Percentiles rank a stretch among this genome's conserved stretches.
Evolutionary conservation across 1,140 invertebrate genomes (phyloP).

Genomic region (Drosophila prosaltans): DNA sequence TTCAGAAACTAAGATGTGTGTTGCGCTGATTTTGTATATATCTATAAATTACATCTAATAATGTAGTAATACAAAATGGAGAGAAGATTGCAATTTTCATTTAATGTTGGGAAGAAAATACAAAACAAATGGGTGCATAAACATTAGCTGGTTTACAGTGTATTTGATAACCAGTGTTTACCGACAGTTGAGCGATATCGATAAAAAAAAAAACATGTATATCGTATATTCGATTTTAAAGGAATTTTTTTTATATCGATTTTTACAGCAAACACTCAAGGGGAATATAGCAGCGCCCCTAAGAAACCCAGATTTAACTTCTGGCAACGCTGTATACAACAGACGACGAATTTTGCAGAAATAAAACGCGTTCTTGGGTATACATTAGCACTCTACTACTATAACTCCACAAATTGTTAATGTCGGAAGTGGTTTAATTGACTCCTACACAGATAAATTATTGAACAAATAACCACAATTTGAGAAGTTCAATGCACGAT

Average conservation of each 20-base stretch:
- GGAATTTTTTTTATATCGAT: slow-evolving; percentile 2
- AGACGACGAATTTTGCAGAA: slow-evolving; percentile 53
- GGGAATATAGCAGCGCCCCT: slow-evolving; percentile 6
- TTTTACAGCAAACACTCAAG: not conserved
- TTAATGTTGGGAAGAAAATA: not conserved
- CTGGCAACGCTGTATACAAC: slow-evolving; percentile 35
- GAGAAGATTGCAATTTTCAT: slow-evolving; percentile 28
- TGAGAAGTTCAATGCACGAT: slow-evolving; percentile 77
- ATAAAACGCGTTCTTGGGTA: slow-evolving; percentile 31
- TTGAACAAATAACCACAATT: slow-evolving; percentile 52
- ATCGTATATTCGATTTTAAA: not conserved
- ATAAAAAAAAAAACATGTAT: slow-evolving; percentile 1
- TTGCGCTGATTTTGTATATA: slow-evolving; percentile 53
- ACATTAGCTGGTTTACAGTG: not conserved
- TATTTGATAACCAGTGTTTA: not conserved
- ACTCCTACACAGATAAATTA: not conserved
- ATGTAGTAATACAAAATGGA: slow-evolving; percentile 59
- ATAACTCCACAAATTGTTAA: slow-evolving; percentile 9
- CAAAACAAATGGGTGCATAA: not conserved
- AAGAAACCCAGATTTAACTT: slow-evolving; percentile 30
- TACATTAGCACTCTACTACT: slow-evolving; percentile 8
- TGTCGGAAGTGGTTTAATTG: not conserved
- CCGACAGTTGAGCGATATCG: not conserved
- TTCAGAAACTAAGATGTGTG: slow-evolving; percentile 15
- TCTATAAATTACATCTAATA: slow-evolving; percentile 52